These are phyloP conservation scores for Hymenopus coronatus DNA, from an alignment of 2,888 invertebrate genomes.

Conservation along the genomic window DNA sequence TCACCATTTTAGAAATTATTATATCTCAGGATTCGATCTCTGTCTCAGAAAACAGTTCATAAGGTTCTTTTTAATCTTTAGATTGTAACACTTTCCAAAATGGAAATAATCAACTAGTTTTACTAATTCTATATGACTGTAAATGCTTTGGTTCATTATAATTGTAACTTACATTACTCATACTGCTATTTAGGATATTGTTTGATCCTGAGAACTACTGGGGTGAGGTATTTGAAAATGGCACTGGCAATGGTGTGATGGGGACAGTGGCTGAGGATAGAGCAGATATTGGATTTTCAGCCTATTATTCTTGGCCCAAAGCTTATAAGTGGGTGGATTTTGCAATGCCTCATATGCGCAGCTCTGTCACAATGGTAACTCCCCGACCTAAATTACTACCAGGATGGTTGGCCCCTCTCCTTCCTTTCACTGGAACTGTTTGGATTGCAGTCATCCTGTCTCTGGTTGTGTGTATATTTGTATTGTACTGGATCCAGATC, in stretches of 20 bases:
- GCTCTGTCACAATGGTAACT: conserved; percentile 8
- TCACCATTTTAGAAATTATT: too few species aligned
- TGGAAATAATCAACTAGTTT: too few species aligned
- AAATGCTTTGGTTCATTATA: background rate
- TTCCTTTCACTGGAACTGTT: background rate
- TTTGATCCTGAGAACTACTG: background rate
- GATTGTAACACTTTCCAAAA: too few species aligned
- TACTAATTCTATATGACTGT: background rate
- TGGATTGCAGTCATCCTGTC: background rate
- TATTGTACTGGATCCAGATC: background rate
- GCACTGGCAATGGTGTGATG: background rate
- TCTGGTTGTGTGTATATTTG: background rate
- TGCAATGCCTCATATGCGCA: background rate
- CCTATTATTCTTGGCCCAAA: conserved; percentile 6
- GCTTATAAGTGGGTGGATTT: background rate
- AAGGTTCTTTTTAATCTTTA: too few species aligned
- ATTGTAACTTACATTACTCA: background rate
- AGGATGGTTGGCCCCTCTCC: background rate
- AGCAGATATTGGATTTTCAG: background rate
- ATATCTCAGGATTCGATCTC: too few species aligned
- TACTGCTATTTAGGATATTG: background rate
- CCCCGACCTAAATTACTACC: background rate
- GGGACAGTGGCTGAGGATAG: background rate
- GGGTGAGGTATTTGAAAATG: conserved; percentile 6
- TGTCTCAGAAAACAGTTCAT: too few species aligned